Evolutionary conservation across 2,113 vertebrate species (phyloP).

Genomic region (Empidonax alnorum): DNA sequence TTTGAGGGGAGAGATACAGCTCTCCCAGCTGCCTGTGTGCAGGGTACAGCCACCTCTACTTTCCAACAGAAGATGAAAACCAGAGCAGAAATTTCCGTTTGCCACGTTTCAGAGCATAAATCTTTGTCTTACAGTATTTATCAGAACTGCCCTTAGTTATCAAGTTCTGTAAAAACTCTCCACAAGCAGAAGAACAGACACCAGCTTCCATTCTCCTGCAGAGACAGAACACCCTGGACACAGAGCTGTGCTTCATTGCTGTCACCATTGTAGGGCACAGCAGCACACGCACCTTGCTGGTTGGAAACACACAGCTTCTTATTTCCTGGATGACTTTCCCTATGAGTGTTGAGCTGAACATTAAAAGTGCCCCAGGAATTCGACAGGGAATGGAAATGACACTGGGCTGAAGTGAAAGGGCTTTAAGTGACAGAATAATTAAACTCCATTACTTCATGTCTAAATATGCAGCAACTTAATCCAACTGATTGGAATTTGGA

Average conservation of each 20-base stretch:
- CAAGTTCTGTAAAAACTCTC: background rate
- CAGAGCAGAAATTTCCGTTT: background rate
- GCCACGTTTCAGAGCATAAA: background rate
- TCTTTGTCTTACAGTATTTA: background rate
- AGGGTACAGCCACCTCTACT: background rate
- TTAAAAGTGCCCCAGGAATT: background rate
- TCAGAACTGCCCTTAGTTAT: background rate
- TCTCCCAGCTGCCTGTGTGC: background rate
- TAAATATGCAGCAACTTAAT: background rate
- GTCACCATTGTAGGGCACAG: background rate
- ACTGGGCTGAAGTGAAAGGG: background rate
- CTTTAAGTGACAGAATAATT: background rate
- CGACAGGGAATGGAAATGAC: background rate
- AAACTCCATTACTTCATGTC: background rate
- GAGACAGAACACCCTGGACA: background rate
- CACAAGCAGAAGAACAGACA: background rate
- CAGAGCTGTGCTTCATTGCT: background rate
- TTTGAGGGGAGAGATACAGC: constrained; percentile 1
- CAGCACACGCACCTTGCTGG: background rate
- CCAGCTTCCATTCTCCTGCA: background rate
- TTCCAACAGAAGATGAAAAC: background rate
- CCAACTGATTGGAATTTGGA: background rate
- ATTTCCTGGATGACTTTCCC: background rate
- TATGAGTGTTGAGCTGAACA: background rate
- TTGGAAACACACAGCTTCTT: background rate